A percentile compares a stretch with the other conserved stretches of the same genome.
phyloP scores from a whole-genome alignment of 2,113 vertebrate genomes.

The Vimba vimba region DNA sequence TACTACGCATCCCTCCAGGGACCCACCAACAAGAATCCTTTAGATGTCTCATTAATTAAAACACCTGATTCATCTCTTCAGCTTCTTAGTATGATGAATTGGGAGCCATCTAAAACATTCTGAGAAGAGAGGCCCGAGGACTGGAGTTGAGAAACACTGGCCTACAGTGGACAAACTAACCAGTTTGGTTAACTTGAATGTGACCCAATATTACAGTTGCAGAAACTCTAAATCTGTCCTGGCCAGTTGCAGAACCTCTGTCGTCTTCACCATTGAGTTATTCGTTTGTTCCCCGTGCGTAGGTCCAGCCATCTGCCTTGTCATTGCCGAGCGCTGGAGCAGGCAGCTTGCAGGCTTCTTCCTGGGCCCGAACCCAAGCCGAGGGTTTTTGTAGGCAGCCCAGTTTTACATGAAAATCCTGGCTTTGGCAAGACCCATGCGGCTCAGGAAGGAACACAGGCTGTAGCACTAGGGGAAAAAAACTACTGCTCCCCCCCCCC shows the following conservation, averaged over 20 bases:
- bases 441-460: slow-evolving; percentile 40
- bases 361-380: slow-evolving; percentile 51
- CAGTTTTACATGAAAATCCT: slow-evolving; percentile 63
- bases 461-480: slow-evolving; percentile 9
- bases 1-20: background rate
- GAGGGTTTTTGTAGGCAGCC: slow-evolving; percentile 55
- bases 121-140: background rate
- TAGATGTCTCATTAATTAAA: background rate
- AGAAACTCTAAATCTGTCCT: slow-evolving; percentile 2
- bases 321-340: slow-evolving; percentile 50
- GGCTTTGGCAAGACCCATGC: slow-evolving; percentile 55
- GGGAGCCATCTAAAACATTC: background rate
- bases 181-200: slow-evolving; percentile 2
- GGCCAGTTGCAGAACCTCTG: slow-evolving; percentile 32
- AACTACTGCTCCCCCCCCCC: slow-evolving; percentile 8
- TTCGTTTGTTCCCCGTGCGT: slow-evolving; percentile 15
- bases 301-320: slow-evolving; percentile 52
- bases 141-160: background rate
- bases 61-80: no score
- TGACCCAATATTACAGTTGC: background rate
- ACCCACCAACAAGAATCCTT: background rate
- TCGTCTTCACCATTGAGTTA: slow-evolving; percentile 10
- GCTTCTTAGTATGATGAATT: no score
- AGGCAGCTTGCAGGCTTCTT: slow-evolving; percentile 52
- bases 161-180: background rate